Evolutionary conservation across 1,140 invertebrate genomes (phyloP).

Genomic region (Drosophila tani): DNA sequence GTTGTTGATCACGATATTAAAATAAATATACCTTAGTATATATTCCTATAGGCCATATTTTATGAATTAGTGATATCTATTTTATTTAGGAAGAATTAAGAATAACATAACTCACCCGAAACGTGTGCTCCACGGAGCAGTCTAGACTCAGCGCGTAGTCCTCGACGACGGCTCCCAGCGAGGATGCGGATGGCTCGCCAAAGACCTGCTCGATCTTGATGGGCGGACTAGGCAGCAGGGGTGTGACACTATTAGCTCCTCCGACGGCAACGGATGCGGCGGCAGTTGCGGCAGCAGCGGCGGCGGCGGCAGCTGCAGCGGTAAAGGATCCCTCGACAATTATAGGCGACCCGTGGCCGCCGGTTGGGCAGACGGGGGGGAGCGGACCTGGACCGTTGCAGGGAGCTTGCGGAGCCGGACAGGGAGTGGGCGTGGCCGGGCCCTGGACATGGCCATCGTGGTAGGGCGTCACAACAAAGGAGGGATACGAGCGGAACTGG

Average conservation of each 20-base stretch:
- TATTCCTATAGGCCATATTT: too few relatives aligned
- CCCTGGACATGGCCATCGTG: slow-evolving; percentile 70
- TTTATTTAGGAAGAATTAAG: too few relatives aligned
- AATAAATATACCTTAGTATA: too few relatives aligned
- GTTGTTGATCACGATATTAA: too few relatives aligned
- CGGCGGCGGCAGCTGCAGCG: slow-evolving; percentile 49
- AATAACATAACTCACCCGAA: slow-evolving; percentile 65
- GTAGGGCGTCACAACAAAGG: slow-evolving; percentile 80
- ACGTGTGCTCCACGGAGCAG: slow-evolving; percentile 68
- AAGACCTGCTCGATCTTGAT: slow-evolving; percentile 83
- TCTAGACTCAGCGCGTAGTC: slow-evolving; percentile 76
- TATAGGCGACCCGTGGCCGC: slow-evolving; percentile 62
- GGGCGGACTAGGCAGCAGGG: slow-evolving; percentile 67
- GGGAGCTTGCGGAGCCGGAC: slow-evolving; percentile 56
- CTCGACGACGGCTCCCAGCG: slow-evolving; percentile 61
- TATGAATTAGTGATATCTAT: too few relatives aligned
- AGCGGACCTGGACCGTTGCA: slow-evolving; percentile 47
- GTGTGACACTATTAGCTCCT: slow-evolving; percentile 19
- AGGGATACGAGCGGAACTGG: slow-evolving; percentile 82
- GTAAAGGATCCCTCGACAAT: slow-evolving; percentile 73
- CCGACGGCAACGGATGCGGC: slow-evolving; percentile 49
- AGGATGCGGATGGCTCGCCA: slow-evolving; percentile 63
- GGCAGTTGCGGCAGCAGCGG: slow-evolving; percentile 55
- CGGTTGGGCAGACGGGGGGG: slow-evolving; percentile 47
- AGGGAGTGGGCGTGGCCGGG: slow-evolving; percentile 64